Evolutionary conservation across 2,113 vertebrate species (phyloP).

Genomic region (Chauna torquata): DNA sequence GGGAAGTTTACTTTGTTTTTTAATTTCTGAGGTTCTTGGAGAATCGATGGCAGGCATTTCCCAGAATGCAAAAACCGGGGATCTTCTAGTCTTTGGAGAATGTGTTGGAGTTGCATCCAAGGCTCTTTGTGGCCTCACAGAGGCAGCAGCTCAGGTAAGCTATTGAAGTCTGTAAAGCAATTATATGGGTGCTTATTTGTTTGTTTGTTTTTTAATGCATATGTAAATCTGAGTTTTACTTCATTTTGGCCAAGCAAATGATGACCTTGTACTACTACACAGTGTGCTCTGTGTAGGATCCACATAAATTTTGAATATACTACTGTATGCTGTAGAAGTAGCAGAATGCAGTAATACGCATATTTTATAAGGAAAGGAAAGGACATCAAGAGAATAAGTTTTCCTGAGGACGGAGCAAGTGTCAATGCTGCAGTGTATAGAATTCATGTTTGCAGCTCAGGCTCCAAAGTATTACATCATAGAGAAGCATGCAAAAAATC

Average conservation of each 20-base stretch:
- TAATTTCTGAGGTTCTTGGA: constrained; percentile 86
- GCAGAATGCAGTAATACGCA: rapidly evolving
- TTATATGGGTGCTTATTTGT: too few relatives aligned
- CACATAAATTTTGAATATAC: rapidly evolving
- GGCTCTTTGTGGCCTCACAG: constrained; percentile 95
- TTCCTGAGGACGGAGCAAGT: background rate
- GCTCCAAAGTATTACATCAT: background rate
- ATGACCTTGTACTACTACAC: rapidly evolving
- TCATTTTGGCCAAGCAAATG: background rate
- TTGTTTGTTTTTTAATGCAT: too few relatives aligned
- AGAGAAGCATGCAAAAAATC: background rate
- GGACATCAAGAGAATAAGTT: background rate
- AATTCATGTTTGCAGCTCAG: background rate
- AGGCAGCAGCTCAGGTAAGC: constrained; percentile 95
- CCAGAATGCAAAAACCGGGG: constrained; percentile 95
- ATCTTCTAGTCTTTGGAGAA: constrained; percentile 92
- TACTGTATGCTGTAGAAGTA: background rate
- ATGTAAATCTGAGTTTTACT: background rate
- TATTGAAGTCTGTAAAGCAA: background rate
- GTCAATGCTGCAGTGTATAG: background rate
- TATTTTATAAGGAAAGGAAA: background rate
- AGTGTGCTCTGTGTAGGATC: rapidly evolving
- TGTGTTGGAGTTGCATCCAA: constrained; percentile 95
- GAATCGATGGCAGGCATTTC: constrained; percentile 99
- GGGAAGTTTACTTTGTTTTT: background rate